Evolutionary conservation across 2,888 invertebrate genomes (phyloP).

Genomic region (Pimpla rufipes): DNA sequence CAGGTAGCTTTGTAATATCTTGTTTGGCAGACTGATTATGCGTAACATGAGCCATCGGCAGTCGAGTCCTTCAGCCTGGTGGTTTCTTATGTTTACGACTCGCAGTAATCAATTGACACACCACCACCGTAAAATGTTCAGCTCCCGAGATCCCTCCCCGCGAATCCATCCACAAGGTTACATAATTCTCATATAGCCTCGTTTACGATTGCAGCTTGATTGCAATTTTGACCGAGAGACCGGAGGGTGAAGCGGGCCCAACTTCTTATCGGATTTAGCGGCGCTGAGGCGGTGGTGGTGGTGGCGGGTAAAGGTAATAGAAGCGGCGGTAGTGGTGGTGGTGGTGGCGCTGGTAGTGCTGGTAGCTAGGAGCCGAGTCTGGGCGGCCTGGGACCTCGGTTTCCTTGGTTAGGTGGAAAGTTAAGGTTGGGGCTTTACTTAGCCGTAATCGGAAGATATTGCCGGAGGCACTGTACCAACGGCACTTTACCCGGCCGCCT

Average conservation of each 20-base stretch:
- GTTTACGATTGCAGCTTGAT: conserved; percentile 77
- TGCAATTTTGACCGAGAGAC: conserved; percentile 79
- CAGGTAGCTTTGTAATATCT: no score
- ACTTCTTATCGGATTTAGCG: conserved; percentile 76
- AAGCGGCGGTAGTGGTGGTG: conserved; percentile 44
- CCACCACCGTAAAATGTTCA: conserved; percentile 31
- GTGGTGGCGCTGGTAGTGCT: not conserved
- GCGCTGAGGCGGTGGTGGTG: conserved; percentile 54
- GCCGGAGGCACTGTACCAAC: conserved; percentile 83
- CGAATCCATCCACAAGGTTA: not conserved
- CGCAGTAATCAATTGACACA: conserved; percentile 52
- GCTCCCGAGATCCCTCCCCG: not conserved
- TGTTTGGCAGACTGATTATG: no score
- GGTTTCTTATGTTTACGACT: conserved; percentile 27
- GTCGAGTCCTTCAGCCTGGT: not conserved
- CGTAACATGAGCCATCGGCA: not conserved
- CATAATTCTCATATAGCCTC: conserved; percentile 48
- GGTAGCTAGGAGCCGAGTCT: conserved; percentile 32
- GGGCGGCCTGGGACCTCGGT: conserved; percentile 59
- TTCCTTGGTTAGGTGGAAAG: conserved; percentile 68
- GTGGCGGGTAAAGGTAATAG: conserved; percentile 49
- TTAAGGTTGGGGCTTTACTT: conserved; percentile 81
- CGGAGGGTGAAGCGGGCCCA: conserved; percentile 52
- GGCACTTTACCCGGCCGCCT: conserved; percentile 82
- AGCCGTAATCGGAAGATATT: conserved; percentile 85